phyloP scores from a whole-genome alignment of 2,888 invertebrate genomes.

The Aporophyla lueneburgensis region DNA sequence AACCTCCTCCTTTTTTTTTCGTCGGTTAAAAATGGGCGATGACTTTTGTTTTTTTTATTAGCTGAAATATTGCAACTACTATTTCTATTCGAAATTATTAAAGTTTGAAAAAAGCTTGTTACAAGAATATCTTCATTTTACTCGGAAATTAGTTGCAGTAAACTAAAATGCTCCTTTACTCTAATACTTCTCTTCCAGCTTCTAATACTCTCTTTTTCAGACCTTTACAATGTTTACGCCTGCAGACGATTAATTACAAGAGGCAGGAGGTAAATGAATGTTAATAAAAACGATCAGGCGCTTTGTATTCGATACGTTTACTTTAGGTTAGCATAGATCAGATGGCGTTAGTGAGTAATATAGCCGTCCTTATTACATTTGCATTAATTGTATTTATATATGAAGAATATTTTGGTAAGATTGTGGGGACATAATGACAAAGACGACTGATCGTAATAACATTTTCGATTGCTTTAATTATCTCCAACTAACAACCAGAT shows the following conservation, averaged over 20 bases:
- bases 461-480: too few species aligned
- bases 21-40: background rate
- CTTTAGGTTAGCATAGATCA: slow-evolving; percentile 8
- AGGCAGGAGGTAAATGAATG: background rate
- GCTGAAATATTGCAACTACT: background rate
- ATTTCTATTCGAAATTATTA: background rate
- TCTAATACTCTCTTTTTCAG: fast-evolving
- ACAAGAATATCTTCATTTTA: background rate
- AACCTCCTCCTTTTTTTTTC: too few species aligned
- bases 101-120: too few species aligned
- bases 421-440: background rate
- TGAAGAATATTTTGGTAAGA: background rate
- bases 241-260: background rate
- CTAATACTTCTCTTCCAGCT: too few species aligned
- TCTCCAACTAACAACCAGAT: too few species aligned
- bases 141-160: background rate
- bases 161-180: background rate
- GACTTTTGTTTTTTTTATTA: background rate
- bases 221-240: slow-evolving; percentile 4
- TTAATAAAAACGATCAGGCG: slow-evolving; percentile 25
- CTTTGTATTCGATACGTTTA: background rate
- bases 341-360: slow-evolving; percentile 7
- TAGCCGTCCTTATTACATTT: background rate
- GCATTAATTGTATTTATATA: background rate
- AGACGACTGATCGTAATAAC: too few species aligned